phyloP scores from a whole-genome alignment of 2,888 invertebrate genomes.

The Parapristionchus giblindavisi region DNA sequence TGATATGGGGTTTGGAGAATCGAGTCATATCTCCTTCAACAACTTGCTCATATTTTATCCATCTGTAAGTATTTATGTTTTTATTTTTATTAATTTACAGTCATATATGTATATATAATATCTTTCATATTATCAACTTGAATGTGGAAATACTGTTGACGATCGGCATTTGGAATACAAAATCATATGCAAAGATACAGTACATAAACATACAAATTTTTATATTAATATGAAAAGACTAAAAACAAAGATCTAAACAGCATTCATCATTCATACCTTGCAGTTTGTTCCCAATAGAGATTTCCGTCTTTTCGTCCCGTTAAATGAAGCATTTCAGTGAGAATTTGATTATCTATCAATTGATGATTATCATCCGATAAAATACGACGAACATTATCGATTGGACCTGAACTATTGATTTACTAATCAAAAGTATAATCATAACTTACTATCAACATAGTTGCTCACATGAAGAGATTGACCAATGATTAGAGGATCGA shows the following conservation, averaged over 20 bases:
- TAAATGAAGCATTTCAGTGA: slow-evolving; percentile 18
- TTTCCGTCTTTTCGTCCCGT: background rate
- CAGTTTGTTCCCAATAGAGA: slow-evolving; percentile 32
- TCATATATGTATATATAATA: background rate
- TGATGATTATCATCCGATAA: slow-evolving; percentile 43
- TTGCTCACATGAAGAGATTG: slow-evolving; percentile 50
- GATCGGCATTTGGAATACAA: too few relatives aligned
- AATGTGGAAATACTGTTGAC: background rate
- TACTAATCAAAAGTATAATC: background rate
- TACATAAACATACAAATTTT: too few relatives aligned
- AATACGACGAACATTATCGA: slow-evolving; percentile 58
- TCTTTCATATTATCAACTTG: background rate
- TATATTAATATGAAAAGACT: background rate
- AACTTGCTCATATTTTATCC: slow-evolving; percentile 74
- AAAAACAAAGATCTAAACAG: slow-evolving; percentile 10
- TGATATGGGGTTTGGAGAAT: slow-evolving; percentile 74
- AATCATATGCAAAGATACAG: too few relatives aligned
- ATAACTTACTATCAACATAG: slow-evolving; percentile 47
- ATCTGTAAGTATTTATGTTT: slow-evolving; percentile 71
- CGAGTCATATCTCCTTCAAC: slow-evolving; percentile 74
- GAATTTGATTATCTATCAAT: background rate
- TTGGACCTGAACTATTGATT: slow-evolving; percentile 45
- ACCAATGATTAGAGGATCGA: slow-evolving; percentile 46
- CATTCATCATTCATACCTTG: slow-evolving; percentile 28
- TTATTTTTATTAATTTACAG: too few relatives aligned